phyloP scores from a whole-genome alignment of 2,888 invertebrate genomes.

The Cybosia mesomella region DNA sequence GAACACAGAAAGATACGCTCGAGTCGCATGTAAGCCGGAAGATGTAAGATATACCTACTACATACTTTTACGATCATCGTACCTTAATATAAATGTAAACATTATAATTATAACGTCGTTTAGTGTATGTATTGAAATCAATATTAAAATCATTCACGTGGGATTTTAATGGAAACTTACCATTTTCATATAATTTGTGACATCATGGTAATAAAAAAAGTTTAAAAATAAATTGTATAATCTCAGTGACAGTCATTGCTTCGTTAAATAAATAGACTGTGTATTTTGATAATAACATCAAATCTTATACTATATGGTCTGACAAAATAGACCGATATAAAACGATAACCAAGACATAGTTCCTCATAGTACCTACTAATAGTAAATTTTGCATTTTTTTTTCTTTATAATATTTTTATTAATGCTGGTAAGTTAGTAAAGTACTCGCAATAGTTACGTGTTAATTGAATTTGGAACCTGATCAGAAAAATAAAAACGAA shows the following conservation, averaged over 20 bases:
- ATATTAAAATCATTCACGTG: constrained; percentile 63
- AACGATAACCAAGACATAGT: constrained; percentile 83
- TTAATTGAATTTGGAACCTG: constrained; percentile 59
- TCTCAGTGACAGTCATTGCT: constrained; percentile 72
- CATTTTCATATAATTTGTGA: constrained; percentile 50
- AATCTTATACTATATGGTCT: constrained; percentile 68
- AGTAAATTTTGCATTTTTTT: constrained; percentile 83
- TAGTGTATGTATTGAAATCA: constrained; percentile 59
- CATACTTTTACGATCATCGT: constrained; percentile 59
- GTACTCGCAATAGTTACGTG: constrained; percentile 73
- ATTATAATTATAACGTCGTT: constrained; percentile 56
- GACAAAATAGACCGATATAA: constrained; percentile 66
- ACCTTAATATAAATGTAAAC: constrained; percentile 56
- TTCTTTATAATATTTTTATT: constrained; percentile 78
- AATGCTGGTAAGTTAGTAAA: constrained; percentile 81
- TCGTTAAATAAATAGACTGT: constrained; percentile 71
- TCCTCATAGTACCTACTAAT: constrained; percentile 87
- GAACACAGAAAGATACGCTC: constrained; percentile 23
- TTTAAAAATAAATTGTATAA: constrained; percentile 62
- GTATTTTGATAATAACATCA: constrained; percentile 84
- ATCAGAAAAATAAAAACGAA: constrained; percentile 57
- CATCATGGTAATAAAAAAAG: constrained; percentile 37
- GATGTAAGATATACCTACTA: constrained; percentile 39
- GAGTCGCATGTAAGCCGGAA: constrained; percentile 44
- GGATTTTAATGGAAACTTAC: constrained; percentile 53